Evolutionary conservation across 2,113 vertebrate species (phyloP), one percentile per base, ranked within the genome.

Genomic region (Albula glossodonta): DNA sequence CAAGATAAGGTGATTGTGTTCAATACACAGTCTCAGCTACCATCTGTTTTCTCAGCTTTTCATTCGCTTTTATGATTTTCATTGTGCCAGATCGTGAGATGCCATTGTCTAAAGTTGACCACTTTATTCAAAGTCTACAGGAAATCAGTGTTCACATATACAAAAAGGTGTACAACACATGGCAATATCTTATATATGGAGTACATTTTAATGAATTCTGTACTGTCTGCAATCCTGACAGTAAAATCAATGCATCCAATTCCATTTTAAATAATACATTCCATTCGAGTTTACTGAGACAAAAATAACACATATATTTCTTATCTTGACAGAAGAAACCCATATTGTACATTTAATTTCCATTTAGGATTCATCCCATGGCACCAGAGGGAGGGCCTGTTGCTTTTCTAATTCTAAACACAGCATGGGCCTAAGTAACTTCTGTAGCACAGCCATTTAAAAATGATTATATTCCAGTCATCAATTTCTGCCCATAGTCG

Each of bases 381-480:
- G 52, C 8, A 74, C 66, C 80, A 60, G 51, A 52, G 56, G 50
- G 41, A 49, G 81, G 60, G 85, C 89, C 88, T 87, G 81, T 88
- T 85, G 87, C 86, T 83, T 87, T 90, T 81, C 83, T 84, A 87
- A 90, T 91, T 89, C 89, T 78, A 12, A 87, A 70, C 84, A 12
- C 90, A 89, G 89, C 87, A 79, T 88, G 88, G 60, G 51, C 41
- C 82, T 53, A 17, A 86, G 79, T 87, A 56, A 82, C 50, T 85
- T 82, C 81, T 87, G 60, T 78, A 41, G 82, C 83, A 83, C 82
- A 89, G 51, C 51, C 66, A 79, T 88, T 89, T 91, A 78, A 77
- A 84, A 87, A 83, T 81, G 81, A 86, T 89, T 84, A 79, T 60
- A 86, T 81, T n/a, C 74, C 81, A 83, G 53, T 80, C 74, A 88